Evolutionary conservation across 1,140 invertebrate species (phyloP).

Genomic region (Drosophila kohkoa): DNA sequence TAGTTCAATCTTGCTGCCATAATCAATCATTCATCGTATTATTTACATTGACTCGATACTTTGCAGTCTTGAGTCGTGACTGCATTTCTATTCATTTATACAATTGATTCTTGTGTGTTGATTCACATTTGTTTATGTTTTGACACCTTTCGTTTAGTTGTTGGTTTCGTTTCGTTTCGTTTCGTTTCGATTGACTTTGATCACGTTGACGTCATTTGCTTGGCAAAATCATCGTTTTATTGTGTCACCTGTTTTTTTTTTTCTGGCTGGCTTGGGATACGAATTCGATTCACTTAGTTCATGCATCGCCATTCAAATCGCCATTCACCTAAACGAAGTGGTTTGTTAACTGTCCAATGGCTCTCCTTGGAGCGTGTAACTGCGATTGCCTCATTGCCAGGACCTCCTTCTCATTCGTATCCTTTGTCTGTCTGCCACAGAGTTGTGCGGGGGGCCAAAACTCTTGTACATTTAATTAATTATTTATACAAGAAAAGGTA

Average conservation of each 20-base stretch:
- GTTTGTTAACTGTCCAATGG: constrained; percentile 58
- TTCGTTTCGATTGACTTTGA: too few species aligned
- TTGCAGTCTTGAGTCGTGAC: too few species aligned
- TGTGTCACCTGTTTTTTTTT: neutral
- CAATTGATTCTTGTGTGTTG: neutral
- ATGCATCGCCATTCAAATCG: constrained; percentile 37
- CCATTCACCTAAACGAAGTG: constrained; percentile 61
- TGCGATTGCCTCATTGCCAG: constrained; percentile 46
- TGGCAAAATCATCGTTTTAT: neutral
- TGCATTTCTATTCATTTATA: neutral
- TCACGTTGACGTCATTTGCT: too few species aligned
- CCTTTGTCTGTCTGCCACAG: neutral
- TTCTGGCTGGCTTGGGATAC: neutral
- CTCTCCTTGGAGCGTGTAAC: constrained; percentile 54
- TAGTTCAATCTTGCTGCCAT: neutral
- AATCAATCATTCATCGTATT: neutral
- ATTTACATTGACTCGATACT: too few species aligned
- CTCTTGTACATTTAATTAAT: constrained; percentile 79
- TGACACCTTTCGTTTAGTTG: neutral
- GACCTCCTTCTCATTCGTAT: neutral
- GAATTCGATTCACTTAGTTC: constrained; percentile 28
- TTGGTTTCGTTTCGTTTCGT: neutral
- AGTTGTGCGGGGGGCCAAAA: constrained; percentile 29
- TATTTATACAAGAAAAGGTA: constrained; percentile 80
- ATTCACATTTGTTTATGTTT: too few species aligned